Conservation (phyloP, 2,797 vertebrate genomes). For the Acrossocheilus wenchowensis region DNA sequence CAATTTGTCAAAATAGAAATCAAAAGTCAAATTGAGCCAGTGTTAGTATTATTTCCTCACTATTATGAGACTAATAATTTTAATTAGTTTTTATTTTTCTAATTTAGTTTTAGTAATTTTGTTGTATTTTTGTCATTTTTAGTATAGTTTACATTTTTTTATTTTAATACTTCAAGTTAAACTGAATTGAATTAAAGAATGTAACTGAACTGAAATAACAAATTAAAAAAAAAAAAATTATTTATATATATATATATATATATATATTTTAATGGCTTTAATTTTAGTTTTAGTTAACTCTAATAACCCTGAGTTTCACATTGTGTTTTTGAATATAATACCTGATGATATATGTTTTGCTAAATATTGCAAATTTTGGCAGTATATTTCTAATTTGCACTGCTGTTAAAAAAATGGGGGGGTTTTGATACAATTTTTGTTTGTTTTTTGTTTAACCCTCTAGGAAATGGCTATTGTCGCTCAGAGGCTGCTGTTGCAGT, state of each 20-base stretch:
- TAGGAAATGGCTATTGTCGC: conserved; percentile 95
- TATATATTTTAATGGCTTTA: neutral
- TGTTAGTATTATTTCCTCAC: neutral
- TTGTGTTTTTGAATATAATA: neutral
- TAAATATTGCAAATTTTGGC: neutral
- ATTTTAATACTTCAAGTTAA: neutral
- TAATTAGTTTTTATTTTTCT: neutral
- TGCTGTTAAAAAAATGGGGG: neutral
- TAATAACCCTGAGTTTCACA: neutral
- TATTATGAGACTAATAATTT: neutral
- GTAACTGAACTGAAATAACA: neutral
- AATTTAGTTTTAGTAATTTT: neutral
- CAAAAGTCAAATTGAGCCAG: neutral
- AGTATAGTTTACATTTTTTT: neutral
- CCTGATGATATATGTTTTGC: neutral
- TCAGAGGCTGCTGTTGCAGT: conserved; percentile 89
- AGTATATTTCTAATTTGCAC: neutral
- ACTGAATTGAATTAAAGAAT: neutral
- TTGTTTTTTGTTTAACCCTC: neutral
- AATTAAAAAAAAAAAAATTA: no score
- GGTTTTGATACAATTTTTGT: neutral
- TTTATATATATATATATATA: no score
- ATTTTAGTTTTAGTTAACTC: neutral
- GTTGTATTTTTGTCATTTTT: neutral
- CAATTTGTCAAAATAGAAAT: neutral